phyloP scores from a whole-genome alignment of 2,113 vertebrate species.

The Lepidothrix coronata region DNA sequence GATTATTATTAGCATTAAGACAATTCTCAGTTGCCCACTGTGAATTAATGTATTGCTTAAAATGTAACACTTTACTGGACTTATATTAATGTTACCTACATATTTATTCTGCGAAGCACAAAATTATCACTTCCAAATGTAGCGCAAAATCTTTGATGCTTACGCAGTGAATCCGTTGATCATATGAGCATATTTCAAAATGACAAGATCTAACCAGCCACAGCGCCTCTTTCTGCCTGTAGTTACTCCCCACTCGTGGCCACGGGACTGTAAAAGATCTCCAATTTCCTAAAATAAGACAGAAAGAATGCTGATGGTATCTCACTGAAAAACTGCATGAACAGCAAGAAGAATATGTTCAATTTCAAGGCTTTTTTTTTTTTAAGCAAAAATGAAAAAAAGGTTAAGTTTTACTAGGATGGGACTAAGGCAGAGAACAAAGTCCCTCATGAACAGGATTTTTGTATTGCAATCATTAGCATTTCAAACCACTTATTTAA shows the following conservation, averaged over 20 bases:
- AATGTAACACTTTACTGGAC: conserved; percentile 55
- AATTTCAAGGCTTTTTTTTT: neutral
- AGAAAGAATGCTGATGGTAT: neutral
- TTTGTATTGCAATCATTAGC: neutral
- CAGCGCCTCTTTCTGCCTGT: conserved; percentile 95
- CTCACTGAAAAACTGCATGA: neutral
- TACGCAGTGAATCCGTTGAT: conserved; percentile 97
- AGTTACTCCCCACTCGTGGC: conserved; percentile 95
- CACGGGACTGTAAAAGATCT: conserved; percentile 91
- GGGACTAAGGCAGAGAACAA: neutral
- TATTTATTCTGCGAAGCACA: conserved; percentile 68
- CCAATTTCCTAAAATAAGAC: conserved; percentile 79
- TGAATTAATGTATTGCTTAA: conserved; percentile 31
- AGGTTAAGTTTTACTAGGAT: neutral
- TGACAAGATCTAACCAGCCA: conserved; percentile 96
- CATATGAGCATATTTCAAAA: conserved; percentile 95
- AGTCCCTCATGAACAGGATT: neutral
- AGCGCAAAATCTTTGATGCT: conserved; percentile 75
- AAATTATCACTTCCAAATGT: conserved; percentile 68
- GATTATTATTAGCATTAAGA: neutral
- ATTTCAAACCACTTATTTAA: neutral
- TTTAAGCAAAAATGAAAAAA: neutral
- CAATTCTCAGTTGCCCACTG: neutral
- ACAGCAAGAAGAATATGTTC: neutral
- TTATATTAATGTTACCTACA: conserved; percentile 71